Conservation (phyloP, 2,797 vertebrate genomes). For the Artibeus jamaicensis region DNA sequence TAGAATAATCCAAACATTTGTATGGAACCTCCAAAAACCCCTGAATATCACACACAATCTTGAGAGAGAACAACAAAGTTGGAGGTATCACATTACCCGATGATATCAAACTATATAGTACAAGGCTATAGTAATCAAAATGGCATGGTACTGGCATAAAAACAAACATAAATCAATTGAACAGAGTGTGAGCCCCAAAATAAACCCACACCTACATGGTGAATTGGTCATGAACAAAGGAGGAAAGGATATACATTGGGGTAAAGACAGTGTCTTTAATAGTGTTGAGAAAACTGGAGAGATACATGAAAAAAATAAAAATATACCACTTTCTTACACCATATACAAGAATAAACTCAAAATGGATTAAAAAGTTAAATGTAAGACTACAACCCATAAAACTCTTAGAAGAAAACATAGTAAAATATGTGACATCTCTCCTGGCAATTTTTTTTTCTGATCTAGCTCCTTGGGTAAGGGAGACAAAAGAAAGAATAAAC, state of each 20-base stretch:
- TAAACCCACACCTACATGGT: not conserved
- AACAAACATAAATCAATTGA: not conserved
- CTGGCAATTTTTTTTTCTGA: not conserved
- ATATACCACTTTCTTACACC: not conserved
- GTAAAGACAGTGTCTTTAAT: not conserved
- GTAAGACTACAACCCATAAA: not conserved
- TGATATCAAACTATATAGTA: not conserved
- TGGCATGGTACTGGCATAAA: not conserved
- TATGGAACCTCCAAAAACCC: not conserved
- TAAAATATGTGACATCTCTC: not conserved
- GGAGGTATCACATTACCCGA: not conserved
- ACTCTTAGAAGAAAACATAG: not conserved
- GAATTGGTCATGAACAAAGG: not conserved
- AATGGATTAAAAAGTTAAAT: not conserved
- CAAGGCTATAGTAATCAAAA: not conserved
- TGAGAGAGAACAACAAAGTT: not conserved
- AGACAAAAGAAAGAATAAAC: not conserved
- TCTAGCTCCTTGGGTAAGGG: not conserved
- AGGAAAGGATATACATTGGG: not conserved
- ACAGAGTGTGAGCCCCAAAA: not conserved
- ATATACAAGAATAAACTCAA: not conserved
- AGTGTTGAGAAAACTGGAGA: not conserved
- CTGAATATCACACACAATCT: not conserved
- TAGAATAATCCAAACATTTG: not conserved
- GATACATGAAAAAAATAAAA: not conserved